These are phyloP conservation scores for Diogma glabrata DNA, from an alignment of 2,888 invertebrate species.

Conservation along the genomic window DNA sequence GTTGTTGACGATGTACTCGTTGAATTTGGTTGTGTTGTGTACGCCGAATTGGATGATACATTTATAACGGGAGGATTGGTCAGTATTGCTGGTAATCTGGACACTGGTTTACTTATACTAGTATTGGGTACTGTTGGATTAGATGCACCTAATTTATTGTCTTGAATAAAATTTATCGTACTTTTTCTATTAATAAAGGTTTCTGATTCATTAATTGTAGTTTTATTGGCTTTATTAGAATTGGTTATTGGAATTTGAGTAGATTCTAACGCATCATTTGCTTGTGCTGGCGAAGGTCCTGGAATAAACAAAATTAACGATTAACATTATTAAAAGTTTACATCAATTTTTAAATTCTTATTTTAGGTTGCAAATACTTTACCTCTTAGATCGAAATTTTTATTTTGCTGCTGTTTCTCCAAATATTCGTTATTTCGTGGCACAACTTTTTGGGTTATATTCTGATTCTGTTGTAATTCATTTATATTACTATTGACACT, in stretches of 20 bases:
- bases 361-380: background rate
- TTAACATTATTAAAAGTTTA: constrained; percentile 21
- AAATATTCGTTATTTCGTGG: constrained; percentile 25
- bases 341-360: too few species aligned
- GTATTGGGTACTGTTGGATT: too few species aligned
- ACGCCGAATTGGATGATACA: too few species aligned
- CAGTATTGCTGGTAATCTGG: too few species aligned
- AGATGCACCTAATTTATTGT: too few species aligned
- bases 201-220: background rate
- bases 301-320: background rate
- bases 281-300: constrained; percentile 50
- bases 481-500: too few species aligned
- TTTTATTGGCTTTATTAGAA: background rate
- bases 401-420: constrained; percentile 23
- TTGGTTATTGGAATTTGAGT: constrained; percentile 19
- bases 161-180: too few species aligned
- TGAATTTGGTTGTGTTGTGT: too few species aligned
- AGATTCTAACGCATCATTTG: constrained; percentile 43
- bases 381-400: constrained; percentile 24
- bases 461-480: constrained; percentile 1
- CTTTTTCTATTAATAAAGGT: too few species aligned
- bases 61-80: too few species aligned
- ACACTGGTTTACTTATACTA: too few species aligned
- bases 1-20: too few species aligned
- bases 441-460: constrained; percentile 22